These are phyloP conservation scores for Acrocyrtus sp. DNA, from an alignment of 2,888 invertebrate species.

Conservation along the genomic window DNA sequence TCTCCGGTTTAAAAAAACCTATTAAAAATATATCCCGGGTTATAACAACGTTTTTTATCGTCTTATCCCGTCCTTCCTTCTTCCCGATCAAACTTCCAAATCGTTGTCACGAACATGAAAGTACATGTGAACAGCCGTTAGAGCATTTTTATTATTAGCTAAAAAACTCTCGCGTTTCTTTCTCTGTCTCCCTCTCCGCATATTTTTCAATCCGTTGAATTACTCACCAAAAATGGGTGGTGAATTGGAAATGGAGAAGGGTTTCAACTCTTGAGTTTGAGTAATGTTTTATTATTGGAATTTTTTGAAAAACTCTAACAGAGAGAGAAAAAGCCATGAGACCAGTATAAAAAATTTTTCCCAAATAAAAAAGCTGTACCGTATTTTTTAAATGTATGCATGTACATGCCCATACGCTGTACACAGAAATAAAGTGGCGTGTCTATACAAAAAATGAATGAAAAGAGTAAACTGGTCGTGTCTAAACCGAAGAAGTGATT, in stretches of 20 bases:
- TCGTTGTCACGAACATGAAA: no score
- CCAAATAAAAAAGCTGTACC: no score
- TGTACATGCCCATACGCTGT: slow-evolving; percentile 6
- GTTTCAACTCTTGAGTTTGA: no score
- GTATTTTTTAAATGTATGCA: slow-evolving; percentile 16
- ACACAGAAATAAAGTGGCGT: no score
- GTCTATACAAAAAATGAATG: no score
- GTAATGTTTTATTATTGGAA: not conserved
- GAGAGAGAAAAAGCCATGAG: not conserved
- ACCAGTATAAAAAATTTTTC: not conserved
- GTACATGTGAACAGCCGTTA: slow-evolving; percentile 3
- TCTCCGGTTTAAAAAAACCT: not conserved
- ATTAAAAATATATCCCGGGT: not conserved
- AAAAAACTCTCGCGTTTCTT: no score
- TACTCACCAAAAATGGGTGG: slow-evolving; percentile 2
- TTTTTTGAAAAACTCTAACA: not conserved
- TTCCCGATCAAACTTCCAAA: no score
- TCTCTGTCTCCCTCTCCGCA: no score
- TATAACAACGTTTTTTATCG: no score
- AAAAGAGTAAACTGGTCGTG: no score
- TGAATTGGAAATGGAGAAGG: no score
- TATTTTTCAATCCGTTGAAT: not conserved
- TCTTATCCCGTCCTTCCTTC: not conserved
- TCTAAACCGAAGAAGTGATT: slow-evolving; percentile 18
- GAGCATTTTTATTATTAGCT: slow-evolving; percentile 8